phyloP scores from a whole-genome alignment of 2,113 vertebrate genomes.

The Pygathrix nemaeus region DNA sequence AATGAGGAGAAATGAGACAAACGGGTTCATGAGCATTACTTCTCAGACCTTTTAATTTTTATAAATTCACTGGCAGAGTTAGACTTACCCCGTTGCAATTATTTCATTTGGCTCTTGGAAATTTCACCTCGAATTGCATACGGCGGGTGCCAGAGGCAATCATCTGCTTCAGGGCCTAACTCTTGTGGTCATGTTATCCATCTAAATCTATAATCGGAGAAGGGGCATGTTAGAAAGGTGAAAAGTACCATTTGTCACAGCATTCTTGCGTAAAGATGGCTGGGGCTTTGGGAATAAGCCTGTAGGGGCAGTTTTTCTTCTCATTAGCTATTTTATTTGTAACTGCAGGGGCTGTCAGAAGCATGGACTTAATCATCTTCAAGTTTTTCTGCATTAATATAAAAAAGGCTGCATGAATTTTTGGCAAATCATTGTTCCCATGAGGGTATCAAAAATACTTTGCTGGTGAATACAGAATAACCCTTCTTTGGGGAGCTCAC shows the following conservation, averaged over 20 bases:
- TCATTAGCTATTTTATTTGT: slow-evolving; percentile 80
- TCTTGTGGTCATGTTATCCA: slow-evolving; percentile 64
- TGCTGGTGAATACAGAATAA: slow-evolving; percentile 61
- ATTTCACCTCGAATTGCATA: slow-evolving; percentile 64
- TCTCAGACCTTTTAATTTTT: slow-evolving; percentile 77
- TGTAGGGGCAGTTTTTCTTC: slow-evolving; percentile 74
- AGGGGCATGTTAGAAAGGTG: slow-evolving; percentile 67
- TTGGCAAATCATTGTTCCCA: slow-evolving; percentile 63
- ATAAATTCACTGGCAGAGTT: slow-evolving; percentile 67
- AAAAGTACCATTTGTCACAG: slow-evolving; percentile 76
- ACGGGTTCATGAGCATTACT: slow-evolving; percentile 66
- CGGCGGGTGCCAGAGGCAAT: slow-evolving; percentile 57
- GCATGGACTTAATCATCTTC: slow-evolving; percentile 74
- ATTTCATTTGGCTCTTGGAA: slow-evolving; percentile 72
- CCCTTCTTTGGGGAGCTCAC: slow-evolving; percentile 7
- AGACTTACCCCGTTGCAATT: slow-evolving; percentile 60
- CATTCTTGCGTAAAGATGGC: slow-evolving; percentile 68
- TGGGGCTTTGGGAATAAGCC: slow-evolving; percentile 71
- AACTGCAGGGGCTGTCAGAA: slow-evolving; percentile 78
- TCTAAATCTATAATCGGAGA: slow-evolving; percentile 75
- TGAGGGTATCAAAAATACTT: slow-evolving; percentile 54
- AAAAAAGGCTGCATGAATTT: slow-evolving; percentile 74
- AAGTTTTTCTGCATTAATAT: slow-evolving; percentile 73
- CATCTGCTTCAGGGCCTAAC: slow-evolving; percentile 61
- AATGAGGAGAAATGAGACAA: slow-evolving; percentile 77